phyloP scores from a whole-genome alignment of 2,113 vertebrate species.

The Nansenia antarctica region DNA sequence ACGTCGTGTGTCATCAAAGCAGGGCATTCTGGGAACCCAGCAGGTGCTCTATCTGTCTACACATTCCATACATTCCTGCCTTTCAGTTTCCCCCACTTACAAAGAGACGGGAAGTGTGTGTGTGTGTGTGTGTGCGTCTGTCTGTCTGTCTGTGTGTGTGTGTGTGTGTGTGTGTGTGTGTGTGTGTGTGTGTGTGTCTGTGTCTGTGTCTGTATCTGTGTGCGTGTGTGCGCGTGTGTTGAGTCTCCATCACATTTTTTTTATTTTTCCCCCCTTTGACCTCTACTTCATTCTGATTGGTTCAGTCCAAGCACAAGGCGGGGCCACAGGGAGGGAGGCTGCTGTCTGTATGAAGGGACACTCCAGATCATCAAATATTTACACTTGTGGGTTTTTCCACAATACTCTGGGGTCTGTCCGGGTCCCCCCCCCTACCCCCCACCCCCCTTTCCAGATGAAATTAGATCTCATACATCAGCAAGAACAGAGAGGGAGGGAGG shows the following conservation, averaged over 20 bases:
- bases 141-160: background rate
- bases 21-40: slow-evolving; percentile 4
- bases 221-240: slow-evolving; percentile 21
- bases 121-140: slow-evolving; percentile 20
- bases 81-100: slow-evolving; percentile 13
- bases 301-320: background rate
- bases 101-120: background rate
- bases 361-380: slow-evolving; percentile 46
- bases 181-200: slow-evolving; percentile 6
- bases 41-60: slow-evolving; percentile 49
- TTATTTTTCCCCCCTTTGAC: background rate
- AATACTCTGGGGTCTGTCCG: slow-evolving; percentile 14
- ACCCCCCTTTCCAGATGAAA: background rate
- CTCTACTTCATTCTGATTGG: background rate
- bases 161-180: slow-evolving; percentile 23
- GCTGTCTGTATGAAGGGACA: slow-evolving; percentile 22
- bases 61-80: slow-evolving; percentile 55
- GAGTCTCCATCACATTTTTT: background rate
- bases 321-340: background rate
- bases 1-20: slow-evolving; percentile 26
- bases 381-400: slow-evolving; percentile 18
- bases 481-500: background rate
- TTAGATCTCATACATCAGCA: background rate
- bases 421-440: slow-evolving; percentile 14
- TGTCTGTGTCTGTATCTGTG: slow-evolving; percentile 5